Percentiles rank a stretch among this genome's conserved stretches.
Evolutionary conservation across 2,797 vertebrate species (phyloP).

Genomic region (Dendrocincla fuliginosa): DNA sequence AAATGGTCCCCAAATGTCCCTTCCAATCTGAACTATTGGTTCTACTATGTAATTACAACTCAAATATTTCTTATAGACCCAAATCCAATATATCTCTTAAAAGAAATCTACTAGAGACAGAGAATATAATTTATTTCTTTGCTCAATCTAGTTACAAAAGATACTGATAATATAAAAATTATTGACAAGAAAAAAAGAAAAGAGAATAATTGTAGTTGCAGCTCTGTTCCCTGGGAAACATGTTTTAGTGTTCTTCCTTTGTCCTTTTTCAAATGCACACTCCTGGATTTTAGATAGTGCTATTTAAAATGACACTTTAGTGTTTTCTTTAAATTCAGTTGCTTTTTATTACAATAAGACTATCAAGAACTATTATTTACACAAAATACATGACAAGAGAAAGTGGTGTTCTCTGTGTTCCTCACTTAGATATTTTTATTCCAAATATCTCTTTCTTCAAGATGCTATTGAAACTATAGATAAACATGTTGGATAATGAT

Average conservation of each 20-base stretch:
- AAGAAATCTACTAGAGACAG: background rate
- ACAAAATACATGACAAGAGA: conserved; percentile 30
- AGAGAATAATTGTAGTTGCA: background rate
- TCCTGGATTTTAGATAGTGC: background rate
- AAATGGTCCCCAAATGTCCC: background rate
- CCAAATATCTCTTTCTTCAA: background rate
- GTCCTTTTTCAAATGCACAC: background rate
- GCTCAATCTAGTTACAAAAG: background rate
- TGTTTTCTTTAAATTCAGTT: background rate
- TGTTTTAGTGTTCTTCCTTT: background rate
- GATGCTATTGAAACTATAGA: background rate
- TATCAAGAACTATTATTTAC: conserved; percentile 58
- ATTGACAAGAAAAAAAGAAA: background rate
- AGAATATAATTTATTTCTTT: background rate
- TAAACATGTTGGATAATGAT: background rate
- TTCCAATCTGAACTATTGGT: background rate
- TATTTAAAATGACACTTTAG: background rate
- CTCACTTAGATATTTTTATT: conserved; percentile 47
- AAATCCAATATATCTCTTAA: background rate
- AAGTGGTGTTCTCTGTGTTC: background rate
- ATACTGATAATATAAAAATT: background rate
- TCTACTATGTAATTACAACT: background rate
- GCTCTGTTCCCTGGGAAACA: background rate
- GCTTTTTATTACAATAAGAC: background rate
- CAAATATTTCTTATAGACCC: background rate